Conservation (phyloP, 2,113 vertebrate species). For the Bos indicus region DNA sequence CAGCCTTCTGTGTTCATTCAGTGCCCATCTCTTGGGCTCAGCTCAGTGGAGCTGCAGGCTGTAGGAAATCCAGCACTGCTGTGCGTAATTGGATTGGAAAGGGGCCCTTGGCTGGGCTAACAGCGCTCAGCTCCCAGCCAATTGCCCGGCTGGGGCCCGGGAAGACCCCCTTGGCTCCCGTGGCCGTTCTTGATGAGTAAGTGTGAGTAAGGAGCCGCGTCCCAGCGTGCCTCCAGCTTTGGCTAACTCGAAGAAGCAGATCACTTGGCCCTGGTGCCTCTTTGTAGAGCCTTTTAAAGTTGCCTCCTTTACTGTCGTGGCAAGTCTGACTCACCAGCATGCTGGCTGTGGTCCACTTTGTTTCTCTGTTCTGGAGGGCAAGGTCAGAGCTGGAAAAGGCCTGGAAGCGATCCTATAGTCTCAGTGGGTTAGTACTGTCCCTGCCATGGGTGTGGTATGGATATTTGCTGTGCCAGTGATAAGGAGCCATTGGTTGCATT, state of each 20-base stretch:
- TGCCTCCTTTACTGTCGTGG: not conserved
- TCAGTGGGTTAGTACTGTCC: not conserved
- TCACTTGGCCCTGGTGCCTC: not conserved
- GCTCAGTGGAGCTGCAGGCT: slow-evolving; percentile 1
- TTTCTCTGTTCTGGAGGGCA: not conserved
- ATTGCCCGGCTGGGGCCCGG: not conserved
- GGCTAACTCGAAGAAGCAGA: slow-evolving; percentile 8
- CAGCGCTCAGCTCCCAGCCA: slow-evolving; percentile 51
- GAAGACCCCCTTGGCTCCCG: slow-evolving; percentile 60
- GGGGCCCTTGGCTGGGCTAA: slow-evolving; percentile 52
- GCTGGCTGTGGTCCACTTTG: not conserved
- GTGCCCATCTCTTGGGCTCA: not conserved
- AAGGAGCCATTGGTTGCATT: not conserved
- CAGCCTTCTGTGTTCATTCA: not conserved
- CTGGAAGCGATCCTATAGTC: not conserved
- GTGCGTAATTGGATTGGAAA: slow-evolving; percentile 75
- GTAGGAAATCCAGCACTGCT: slow-evolving; percentile 55
- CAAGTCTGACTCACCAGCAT: not conserved
- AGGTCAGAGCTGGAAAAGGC: not conserved
- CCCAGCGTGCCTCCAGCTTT: slow-evolving; percentile 16
- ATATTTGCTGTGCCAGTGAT: not conserved
- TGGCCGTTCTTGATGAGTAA: slow-evolving; percentile 16
- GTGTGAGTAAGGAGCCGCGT: not conserved
- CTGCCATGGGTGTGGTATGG: not conserved
- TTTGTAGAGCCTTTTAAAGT: not conserved